Percentiles rank a stretch among this genome's conserved stretches.
These are phyloP conservation scores for Drosophila yooni DNA, from an alignment of 2,888 invertebrate species.

Conservation along the genomic window DNA sequence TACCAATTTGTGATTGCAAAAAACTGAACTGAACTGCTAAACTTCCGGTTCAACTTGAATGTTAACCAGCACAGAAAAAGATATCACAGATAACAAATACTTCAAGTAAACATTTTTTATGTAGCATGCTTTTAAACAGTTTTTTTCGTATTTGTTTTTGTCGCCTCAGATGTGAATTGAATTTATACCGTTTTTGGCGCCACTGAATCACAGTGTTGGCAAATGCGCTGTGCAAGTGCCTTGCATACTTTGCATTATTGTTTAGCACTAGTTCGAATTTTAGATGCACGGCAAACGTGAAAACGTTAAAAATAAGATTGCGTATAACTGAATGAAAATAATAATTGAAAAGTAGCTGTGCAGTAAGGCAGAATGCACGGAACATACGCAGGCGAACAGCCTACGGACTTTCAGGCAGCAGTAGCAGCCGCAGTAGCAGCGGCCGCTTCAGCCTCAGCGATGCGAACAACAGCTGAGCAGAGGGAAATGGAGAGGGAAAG, in stretches of 20 bases:
- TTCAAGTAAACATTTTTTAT: not conserved
- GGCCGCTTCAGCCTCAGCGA: slow-evolving; percentile 41
- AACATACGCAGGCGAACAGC: slow-evolving; percentile 53
- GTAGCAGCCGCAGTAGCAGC: slow-evolving; percentile 75
- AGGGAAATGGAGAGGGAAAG: slow-evolving; percentile 40
- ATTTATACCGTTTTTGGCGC: slow-evolving; percentile 40
- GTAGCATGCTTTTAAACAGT: slow-evolving; percentile 33
- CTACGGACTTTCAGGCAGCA: slow-evolving; percentile 69
- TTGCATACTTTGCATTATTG: slow-evolving; percentile 1
- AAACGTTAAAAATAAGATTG: slow-evolving; percentile 24
- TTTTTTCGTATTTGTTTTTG: slow-evolving; percentile 9
- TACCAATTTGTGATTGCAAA: not conserved
- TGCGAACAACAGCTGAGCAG: slow-evolving; percentile 46
- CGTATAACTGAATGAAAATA: slow-evolving; percentile 8
- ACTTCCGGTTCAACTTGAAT: not conserved
- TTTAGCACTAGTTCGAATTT: slow-evolving; percentile 30
- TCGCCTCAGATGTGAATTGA: slow-evolving; percentile 16
- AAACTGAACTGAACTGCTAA: not conserved
- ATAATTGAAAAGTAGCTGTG: slow-evolving; percentile 20
- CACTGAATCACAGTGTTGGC: slow-evolving; percentile 31
- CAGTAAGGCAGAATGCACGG: slow-evolving; percentile 42
- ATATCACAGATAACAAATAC: not conserved
- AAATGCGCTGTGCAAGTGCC: slow-evolving; percentile 4
- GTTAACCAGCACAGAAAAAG: not conserved
- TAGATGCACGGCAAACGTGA: slow-evolving; percentile 23